These are phyloP conservation scores for Epinotia bilunana DNA, from an alignment of 2,888 invertebrate species.

Conservation along the genomic window DNA sequence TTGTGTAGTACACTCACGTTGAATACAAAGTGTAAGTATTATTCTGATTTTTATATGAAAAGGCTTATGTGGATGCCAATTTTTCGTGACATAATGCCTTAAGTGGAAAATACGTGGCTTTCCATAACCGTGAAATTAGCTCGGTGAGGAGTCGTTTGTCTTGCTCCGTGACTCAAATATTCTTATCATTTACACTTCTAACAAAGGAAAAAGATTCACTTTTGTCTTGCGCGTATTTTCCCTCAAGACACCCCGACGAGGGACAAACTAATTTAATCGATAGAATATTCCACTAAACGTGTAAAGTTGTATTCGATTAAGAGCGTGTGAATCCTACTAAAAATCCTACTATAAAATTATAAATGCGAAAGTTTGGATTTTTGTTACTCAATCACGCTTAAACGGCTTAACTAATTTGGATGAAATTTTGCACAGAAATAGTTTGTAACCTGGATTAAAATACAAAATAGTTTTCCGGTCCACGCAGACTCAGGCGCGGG, in stretches of 20 bases:
- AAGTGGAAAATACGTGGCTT: background rate
- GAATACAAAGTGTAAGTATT: conserved; percentile 7
- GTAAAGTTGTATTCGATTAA: too few species aligned
- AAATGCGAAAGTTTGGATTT: too few species aligned
- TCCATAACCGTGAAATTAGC: conserved; percentile 13
- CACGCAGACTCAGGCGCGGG: too few species aligned
- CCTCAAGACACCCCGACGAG: background rate
- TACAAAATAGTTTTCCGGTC: too few species aligned
- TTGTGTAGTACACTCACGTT: background rate
- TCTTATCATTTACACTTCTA: conserved; percentile 17
- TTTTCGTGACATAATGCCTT: background rate
- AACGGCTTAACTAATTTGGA: too few species aligned
- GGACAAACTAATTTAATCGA: background rate
- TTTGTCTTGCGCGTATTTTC: conserved; percentile 1
- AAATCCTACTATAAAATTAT: too few species aligned
- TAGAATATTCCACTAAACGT: background rate
- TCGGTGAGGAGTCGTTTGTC: conserved; percentile 14
- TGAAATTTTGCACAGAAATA: too few species aligned
- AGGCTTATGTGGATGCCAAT: background rate
- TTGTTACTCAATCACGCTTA: too few species aligned
- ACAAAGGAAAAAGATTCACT: conserved; percentile 4
- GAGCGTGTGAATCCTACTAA: too few species aligned
- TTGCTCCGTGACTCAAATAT: conserved; percentile 11
- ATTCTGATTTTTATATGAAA: background rate
- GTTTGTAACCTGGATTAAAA: too few species aligned